phyloP scores from a whole-genome alignment of 2,113 vertebrate species.

The Pachycephala philippinensis region DNA sequence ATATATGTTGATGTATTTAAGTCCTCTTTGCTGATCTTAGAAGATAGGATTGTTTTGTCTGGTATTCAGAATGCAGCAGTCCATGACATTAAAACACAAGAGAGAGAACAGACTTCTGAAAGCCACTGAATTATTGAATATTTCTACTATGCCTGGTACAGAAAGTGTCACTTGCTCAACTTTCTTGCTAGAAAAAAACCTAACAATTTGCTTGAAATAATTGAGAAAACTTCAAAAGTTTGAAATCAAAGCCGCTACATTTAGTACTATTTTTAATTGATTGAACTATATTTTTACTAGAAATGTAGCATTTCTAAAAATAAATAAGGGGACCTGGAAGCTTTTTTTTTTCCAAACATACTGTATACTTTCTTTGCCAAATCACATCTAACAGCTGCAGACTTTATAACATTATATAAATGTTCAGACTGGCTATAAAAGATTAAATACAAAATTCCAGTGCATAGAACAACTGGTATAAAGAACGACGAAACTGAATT shows the following conservation, averaged over 20 bases:
- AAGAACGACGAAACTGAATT: background rate
- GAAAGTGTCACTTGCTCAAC: background rate
- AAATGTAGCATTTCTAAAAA: slow-evolving; percentile 21
- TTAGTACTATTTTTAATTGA: background rate
- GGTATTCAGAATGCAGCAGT: background rate
- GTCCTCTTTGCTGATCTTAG: background rate
- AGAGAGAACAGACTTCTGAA: background rate
- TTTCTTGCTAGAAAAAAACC: background rate
- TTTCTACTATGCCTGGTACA: background rate
- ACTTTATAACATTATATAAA: slow-evolving; percentile 54
- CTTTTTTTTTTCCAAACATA: background rate
- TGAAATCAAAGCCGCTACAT: background rate
- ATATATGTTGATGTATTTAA: background rate
- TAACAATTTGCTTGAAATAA: background rate
- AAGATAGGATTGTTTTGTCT: background rate
- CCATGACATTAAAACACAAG: background rate
- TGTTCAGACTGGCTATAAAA: slow-evolving; percentile 40
- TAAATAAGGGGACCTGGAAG: background rate
- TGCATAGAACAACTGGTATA: background rate
- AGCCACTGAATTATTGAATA: background rate
- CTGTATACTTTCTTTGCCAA: slow-evolving; percentile 36
- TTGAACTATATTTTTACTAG: background rate
- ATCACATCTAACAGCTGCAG: slow-evolving; percentile 56
- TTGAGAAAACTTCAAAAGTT: background rate
- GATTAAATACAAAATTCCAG: slow-evolving; percentile 49